Conservation (phyloP, 2,888 invertebrate species). For the Lasioglossum lativentre region DNA sequence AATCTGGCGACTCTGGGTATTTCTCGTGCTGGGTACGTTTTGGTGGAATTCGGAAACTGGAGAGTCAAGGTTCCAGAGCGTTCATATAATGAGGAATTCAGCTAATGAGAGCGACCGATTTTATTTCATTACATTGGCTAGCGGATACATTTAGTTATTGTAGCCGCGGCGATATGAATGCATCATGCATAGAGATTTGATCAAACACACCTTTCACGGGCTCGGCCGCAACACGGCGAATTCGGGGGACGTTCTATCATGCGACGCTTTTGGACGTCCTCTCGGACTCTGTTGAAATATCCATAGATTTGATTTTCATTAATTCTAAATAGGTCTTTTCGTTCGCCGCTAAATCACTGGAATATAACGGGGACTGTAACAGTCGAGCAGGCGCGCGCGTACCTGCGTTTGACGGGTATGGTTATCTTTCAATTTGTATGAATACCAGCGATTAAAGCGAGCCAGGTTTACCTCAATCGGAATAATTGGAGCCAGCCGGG, state of each 20-base stretch:
- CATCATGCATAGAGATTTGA: not conserved
- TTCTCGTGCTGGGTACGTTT: no score
- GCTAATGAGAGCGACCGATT: not conserved
- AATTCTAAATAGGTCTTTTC: constrained; percentile 43
- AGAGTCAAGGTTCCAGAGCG: not conserved
- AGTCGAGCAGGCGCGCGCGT: not conserved
- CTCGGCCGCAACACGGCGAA: not conserved
- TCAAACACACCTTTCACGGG: constrained; percentile 5
- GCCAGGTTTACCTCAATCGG: constrained; percentile 50
- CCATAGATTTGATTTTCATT: constrained; percentile 5
- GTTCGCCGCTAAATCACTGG: not conserved
- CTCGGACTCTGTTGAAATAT: not conserved
- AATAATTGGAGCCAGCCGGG: constrained; percentile 48
- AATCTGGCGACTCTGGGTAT: no score
- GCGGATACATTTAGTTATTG: not conserved
- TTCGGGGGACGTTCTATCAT: not conserved
- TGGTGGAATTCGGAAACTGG: not conserved
- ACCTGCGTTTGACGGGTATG: constrained; percentile 46
- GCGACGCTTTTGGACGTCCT: not conserved
- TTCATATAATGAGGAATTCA: not conserved
- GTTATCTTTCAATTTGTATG: constrained; percentile 60
- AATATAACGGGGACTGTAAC: constrained; percentile 32
- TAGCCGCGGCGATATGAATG: not conserved
- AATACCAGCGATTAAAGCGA: constrained; percentile 49
- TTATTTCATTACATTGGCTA: not conserved